Evolutionary conservation across 2,888 invertebrate genomes (phyloP), one percentile per base, ranked within the genome.

Genomic region (Alviniconcha strummeri): DNA sequence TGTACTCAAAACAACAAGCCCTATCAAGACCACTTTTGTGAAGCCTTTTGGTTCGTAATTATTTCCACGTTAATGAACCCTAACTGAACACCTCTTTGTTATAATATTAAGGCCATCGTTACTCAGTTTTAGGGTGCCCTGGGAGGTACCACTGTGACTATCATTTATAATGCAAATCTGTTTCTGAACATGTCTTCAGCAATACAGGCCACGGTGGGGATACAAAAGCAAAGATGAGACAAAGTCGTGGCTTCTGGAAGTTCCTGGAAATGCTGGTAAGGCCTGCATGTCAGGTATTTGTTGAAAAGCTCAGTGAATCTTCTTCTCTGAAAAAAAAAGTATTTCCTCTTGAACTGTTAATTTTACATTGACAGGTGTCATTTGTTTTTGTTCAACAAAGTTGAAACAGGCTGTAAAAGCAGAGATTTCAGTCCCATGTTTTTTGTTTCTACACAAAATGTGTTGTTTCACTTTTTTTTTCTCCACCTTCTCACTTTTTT

Each of bases 101-200:
- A 36, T 36, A 36, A 36, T 36, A 36, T 36, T 36, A 36, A 36
- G 36, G 36, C 36, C 36, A 36, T 36, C 36, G 3, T 36, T 36
- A 36, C 36, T 36, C 36, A 3, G 36, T 36, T 36, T 36, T 36
- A 36, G 36, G 36, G 36, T 36, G 36, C 36, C 3, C 36, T 36
- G 0, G 36, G 36, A 3, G 36, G 36, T 36, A 36, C 36, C 36
- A 36, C 36, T 36, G 36, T 36, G 36, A 36, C 3, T 36, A 36
- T 36, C 36, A 36, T 36, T 36, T 36, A 36, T 36, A 13, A 60
- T 60, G 60, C 13, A 60, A 60, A 60, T 60, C 1, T 60, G 60
- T 60, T 60, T 60, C 92, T 36, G 3, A 36, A 36, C 3, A 64
- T 69, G n/a, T 69, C 36, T 69, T n/a, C 69, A 69, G 69, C 17